These are phyloP conservation scores for Holotrichia oblita DNA, from an alignment of 1,140 invertebrate genomes.

Conservation along the genomic window DNA sequence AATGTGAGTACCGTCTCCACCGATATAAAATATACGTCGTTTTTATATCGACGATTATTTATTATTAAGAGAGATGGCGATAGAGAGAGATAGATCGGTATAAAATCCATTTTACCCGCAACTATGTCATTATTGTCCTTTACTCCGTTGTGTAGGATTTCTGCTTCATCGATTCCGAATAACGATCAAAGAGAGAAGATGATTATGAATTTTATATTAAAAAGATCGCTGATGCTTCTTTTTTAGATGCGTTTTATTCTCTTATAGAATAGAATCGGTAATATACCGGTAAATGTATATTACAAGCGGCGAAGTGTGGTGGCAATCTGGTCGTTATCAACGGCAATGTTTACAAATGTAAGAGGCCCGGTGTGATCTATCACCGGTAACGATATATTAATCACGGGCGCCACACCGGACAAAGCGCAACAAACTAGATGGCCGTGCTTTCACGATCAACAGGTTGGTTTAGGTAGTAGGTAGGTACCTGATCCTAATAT, in stretches of 20 bases:
- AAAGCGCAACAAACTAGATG: conserved; percentile 16
- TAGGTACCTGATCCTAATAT: background rate
- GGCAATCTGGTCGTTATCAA: background rate
- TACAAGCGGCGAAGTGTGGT: conserved; percentile 5
- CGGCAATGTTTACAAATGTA: conserved; percentile 8
- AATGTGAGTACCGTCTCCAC: background rate
- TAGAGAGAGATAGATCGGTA: too few relatives aligned
- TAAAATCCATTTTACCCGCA: background rate
- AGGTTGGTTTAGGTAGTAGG: background rate
- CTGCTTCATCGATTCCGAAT: background rate
- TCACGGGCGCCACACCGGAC: conserved; percentile 11
- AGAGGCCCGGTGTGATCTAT: background rate
- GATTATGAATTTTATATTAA: background rate
- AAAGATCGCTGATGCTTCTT: too few relatives aligned
- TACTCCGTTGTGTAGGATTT: background rate
- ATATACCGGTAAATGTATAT: background rate
- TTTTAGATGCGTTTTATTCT: too few relatives aligned
- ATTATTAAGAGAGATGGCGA: background rate
- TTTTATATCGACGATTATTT: conserved; percentile 1
- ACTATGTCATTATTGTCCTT: background rate
- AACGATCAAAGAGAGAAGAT: background rate
- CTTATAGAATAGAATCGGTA: too few relatives aligned
- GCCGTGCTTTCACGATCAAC: conserved; percentile 13
- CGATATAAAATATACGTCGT: background rate
- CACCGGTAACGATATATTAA: conserved; percentile 16